These are phyloP conservation scores for Natator depressus DNA, from an alignment of 2,113 vertebrate genomes.

Conservation along the genomic window DNA sequence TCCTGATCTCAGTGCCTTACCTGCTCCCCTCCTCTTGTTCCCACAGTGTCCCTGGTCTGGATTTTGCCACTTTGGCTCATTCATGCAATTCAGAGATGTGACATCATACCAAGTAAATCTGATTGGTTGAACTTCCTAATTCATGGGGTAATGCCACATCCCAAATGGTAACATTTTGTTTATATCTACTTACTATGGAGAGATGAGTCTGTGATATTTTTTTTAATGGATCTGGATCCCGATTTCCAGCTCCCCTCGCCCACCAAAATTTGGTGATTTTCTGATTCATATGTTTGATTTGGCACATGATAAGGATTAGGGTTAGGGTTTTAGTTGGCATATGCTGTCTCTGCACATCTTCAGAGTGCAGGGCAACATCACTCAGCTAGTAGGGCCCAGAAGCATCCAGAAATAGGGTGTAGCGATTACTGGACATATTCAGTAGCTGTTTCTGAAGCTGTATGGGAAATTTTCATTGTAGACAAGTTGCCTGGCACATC, in stretches of 20 bases:
- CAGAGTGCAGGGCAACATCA: not conserved
- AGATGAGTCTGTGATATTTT: not conserved
- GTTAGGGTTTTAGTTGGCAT: not conserved
- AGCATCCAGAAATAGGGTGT: not conserved
- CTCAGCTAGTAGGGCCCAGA: not conserved
- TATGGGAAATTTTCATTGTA: no score
- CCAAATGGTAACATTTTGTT: not conserved
- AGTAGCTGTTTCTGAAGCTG: no score
- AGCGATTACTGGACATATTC: no score
- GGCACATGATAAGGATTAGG: not conserved
- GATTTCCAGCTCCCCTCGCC: not conserved
- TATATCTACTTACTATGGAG: not conserved
- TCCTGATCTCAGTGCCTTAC: not conserved
- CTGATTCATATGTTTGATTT: not conserved
- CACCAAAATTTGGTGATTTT: not conserved
- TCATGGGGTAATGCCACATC: not conserved
- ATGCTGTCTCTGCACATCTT: not conserved
- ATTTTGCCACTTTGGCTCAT: not conserved
- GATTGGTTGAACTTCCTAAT: not conserved
- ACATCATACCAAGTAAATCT: not conserved
- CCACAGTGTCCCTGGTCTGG: not conserved
- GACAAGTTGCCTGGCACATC: not conserved
- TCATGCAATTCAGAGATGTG: not conserved
- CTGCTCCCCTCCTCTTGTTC: not conserved
- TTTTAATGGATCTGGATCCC: not conserved